A percentile compares a stretch with the other conserved stretches of the same genome.
Evolutionary conservation across 2,797 vertebrate genomes (phyloP).

Genomic region (Megalops cyprinoides): DNA sequence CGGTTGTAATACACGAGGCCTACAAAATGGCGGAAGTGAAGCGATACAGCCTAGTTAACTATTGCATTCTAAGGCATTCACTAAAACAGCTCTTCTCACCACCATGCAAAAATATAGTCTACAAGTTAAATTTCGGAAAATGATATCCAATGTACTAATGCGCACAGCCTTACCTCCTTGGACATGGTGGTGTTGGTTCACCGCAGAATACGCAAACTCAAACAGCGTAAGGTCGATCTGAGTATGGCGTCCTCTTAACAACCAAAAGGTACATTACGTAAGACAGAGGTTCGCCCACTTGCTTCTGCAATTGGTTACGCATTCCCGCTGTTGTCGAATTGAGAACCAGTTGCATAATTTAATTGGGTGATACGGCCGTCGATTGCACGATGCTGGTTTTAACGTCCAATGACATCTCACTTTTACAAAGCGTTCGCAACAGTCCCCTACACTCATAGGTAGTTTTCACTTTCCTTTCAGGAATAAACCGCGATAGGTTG

Average conservation of each 20-base stretch:
- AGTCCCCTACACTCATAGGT: not conserved
- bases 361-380: slow-evolving; percentile 49
- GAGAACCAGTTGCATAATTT: not conserved
- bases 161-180: slow-evolving; percentile 67
- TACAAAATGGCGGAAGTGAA: slow-evolving; percentile 32
- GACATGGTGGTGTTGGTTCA: slow-evolving; percentile 64
- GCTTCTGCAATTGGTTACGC: slow-evolving; percentile 57
- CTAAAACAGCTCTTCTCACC: too few relatives aligned
- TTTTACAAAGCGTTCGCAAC: not conserved
- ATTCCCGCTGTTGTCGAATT: slow-evolving; percentile 65
- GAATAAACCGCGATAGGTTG: too few relatives aligned
- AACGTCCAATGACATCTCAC: slow-evolving; percentile 7
- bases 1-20: not conserved
- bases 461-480: not conserved
- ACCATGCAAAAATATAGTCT: too few relatives aligned
- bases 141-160: not conserved
- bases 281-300: slow-evolving; percentile 43
- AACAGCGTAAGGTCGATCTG: slow-evolving; percentile 41
- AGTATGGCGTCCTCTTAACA: slow-evolving; percentile 41
- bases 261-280: slow-evolving; percentile 52
- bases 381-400: not conserved
- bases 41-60: too few relatives aligned
- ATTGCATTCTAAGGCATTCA: too few relatives aligned
- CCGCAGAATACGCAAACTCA: not conserved
- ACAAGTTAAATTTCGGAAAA: too few relatives aligned